phyloP scores from a whole-genome alignment of 1,140 invertebrate species.

The Drosophila tsacasi region DNA sequence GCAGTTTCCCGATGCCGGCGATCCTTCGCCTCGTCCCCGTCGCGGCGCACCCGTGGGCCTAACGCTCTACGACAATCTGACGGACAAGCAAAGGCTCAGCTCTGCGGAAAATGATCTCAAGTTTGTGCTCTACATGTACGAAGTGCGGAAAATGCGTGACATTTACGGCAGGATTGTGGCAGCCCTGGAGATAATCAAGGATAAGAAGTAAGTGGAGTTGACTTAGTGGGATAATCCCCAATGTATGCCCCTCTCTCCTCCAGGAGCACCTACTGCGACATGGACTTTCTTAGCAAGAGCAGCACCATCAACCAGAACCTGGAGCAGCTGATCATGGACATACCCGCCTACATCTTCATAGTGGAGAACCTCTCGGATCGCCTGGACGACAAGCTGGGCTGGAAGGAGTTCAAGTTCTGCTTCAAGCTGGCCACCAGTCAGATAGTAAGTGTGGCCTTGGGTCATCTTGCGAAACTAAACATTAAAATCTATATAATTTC shows the following conservation, averaged over 20 bases:
- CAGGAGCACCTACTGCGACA: slow-evolving; percentile 88
- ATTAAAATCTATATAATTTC: neutral
- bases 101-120: slow-evolving; percentile 76
- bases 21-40: slow-evolving; percentile 63
- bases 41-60: slow-evolving; percentile 67
- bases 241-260: neutral
- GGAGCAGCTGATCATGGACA: slow-evolving; percentile 88
- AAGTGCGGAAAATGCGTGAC: slow-evolving; percentile 78
- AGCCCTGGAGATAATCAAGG: slow-evolving; percentile 76
- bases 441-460: slow-evolving; percentile 86
- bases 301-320: slow-evolving; percentile 88
- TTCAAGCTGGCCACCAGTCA: slow-evolving; percentile 90
- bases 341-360: slow-evolving; percentile 88
- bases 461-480: neutral
- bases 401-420: slow-evolving; percentile 90
- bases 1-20: slow-evolving; percentile 48
- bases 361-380: slow-evolving; percentile 88
- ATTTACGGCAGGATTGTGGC: slow-evolving; percentile 76
- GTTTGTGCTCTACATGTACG: slow-evolving; percentile 82
- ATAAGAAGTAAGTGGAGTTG: slow-evolving; percentile 64
- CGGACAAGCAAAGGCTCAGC: slow-evolving; percentile 64
- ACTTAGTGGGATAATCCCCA: neutral
- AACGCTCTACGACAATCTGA: slow-evolving; percentile 67
- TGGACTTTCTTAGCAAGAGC: slow-evolving; percentile 87
- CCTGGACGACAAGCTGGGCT: slow-evolving; percentile 88